These are phyloP conservation scores for Iphiclides podalirius DNA, from an alignment of 2,888 invertebrate genomes.

Conservation along the genomic window DNA sequence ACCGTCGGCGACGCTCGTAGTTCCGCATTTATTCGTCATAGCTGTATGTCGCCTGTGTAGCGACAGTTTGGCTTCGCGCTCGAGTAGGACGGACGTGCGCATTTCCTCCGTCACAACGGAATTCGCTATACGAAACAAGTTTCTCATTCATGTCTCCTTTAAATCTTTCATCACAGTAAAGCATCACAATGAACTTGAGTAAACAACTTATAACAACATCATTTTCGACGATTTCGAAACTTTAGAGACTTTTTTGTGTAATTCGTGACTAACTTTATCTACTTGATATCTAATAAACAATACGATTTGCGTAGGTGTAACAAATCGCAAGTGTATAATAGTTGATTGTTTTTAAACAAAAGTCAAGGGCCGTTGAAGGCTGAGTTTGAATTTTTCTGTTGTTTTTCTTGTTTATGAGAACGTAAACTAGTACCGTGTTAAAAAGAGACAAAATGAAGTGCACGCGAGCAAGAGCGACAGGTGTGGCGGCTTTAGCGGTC, in stretches of 20 bases:
- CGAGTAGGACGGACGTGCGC: slow-evolving; percentile 56
- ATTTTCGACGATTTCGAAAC: slow-evolving; percentile 42
- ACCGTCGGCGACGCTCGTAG: slow-evolving; percentile 41
- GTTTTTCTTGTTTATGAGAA: slow-evolving; percentile 61
- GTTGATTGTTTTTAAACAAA: slow-evolving; percentile 63
- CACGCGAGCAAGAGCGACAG: slow-evolving; percentile 66
- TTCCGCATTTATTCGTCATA: slow-evolving; percentile 48
- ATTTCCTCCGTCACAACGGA: slow-evolving; percentile 34
- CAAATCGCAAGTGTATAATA: slow-evolving; percentile 62
- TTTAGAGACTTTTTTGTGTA: slow-evolving; percentile 57
- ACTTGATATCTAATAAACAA: slow-evolving; percentile 58
- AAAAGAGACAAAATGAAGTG: slow-evolving; percentile 75
- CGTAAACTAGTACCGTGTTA: slow-evolving; percentile 56
- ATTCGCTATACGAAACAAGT: slow-evolving; percentile 67
- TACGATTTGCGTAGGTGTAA: slow-evolving; percentile 60
- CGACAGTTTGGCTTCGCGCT: slow-evolving; percentile 60
- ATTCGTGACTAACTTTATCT: slow-evolving; percentile 52
- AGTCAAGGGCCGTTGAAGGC: slow-evolving; percentile 53
- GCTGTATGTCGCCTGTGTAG: slow-evolving; percentile 57
- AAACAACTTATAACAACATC: slow-evolving; percentile 42
- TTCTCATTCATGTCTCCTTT: slow-evolving; percentile 42
- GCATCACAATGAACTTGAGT: slow-evolving; percentile 58
- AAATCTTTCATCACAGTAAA: slow-evolving; percentile 32
- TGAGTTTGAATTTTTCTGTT: slow-evolving; percentile 56
- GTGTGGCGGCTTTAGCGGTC: slow-evolving; percentile 70